Percentiles rank a stretch among this genome's conserved stretches.
Evolutionary conservation across 2,888 invertebrate species (phyloP).

Genomic region (Helicoverpa assulta): DNA sequence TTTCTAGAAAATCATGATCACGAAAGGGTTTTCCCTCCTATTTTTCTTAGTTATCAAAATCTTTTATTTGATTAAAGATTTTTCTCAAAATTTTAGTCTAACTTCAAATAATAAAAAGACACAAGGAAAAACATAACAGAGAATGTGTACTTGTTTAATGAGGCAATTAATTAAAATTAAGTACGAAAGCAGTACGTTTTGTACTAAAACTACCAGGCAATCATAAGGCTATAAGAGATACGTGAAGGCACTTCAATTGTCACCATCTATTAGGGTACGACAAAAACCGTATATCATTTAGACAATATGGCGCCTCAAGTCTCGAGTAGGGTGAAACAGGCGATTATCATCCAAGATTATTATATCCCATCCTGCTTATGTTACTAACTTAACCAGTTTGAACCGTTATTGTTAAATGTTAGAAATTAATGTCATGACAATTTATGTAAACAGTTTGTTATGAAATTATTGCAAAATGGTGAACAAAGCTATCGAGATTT

Average conservation of each 20-base stretch:
- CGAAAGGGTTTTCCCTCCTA: too few species aligned
- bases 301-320: slow-evolving; percentile 85
- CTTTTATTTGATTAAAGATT: neutral
- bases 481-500: neutral
- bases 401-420: neutral
- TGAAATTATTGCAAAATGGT: neutral
- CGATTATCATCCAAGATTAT: slow-evolving; percentile 26
- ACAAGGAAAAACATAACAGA: neutral
- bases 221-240: slow-evolving; percentile 55
- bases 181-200: slow-evolving; percentile 8
- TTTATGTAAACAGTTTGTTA: neutral
- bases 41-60: too few species aligned
- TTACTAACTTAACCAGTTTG: slow-evolving; percentile 9
- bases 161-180: slow-evolving; percentile 18
- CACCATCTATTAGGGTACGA: slow-evolving; percentile 35
- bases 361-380: neutral
- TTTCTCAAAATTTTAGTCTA: neutral
- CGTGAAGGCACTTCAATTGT: slow-evolving; percentile 61
- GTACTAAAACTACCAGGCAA: slow-evolving; percentile 62
- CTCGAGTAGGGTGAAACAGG: slow-evolving; percentile 63
- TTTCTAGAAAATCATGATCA: too few species aligned
- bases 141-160: slow-evolving; percentile 6
- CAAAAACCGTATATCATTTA: slow-evolving; percentile 75
- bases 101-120: neutral
- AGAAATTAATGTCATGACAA: neutral